Evolutionary conservation across 1,140 invertebrate species (phyloP).

Genomic region (Drosophila varians): DNA sequence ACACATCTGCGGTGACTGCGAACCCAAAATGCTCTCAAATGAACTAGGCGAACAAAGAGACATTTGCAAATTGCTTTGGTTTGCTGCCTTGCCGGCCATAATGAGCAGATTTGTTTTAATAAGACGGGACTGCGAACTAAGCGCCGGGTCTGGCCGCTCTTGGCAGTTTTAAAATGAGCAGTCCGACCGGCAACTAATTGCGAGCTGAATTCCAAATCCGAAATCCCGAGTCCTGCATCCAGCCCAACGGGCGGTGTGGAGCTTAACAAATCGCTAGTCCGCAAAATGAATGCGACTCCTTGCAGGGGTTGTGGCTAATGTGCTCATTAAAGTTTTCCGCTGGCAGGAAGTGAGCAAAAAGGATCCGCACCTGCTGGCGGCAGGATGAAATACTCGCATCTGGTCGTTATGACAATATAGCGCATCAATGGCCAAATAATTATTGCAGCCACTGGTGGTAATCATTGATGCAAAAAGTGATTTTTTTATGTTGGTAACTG

Average conservation of each 20-base stretch:
- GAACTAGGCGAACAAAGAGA: conserved; percentile 64
- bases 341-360: conserved; percentile 73
- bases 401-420: conserved; percentile 80
- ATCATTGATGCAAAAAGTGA: background rate
- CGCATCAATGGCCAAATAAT: conserved; percentile 69
- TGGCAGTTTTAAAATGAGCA: conserved; percentile 79
- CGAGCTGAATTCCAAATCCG: conserved; percentile 7
- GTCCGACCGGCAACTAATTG: conserved; percentile 57
- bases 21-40: conserved; percentile 36
- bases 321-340: conserved; percentile 82
- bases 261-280: conserved; percentile 55
- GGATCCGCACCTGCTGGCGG: conserved; percentile 49
- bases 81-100: conserved; percentile 46
- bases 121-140: conserved; percentile 65
- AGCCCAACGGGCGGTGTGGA: conserved; percentile 7
- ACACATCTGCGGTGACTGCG: conserved; percentile 29
- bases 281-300: conserved; percentile 48
- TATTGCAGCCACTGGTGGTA: conserved; percentile 34
- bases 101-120: conserved; percentile 81
- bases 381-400: conserved; percentile 59
- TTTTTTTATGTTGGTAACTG: too few relatives aligned
- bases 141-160: conserved; percentile 38
- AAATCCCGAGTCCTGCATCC: conserved; percentile 9
- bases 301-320: conserved; percentile 52
- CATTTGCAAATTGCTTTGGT: conserved; percentile 78